These are phyloP conservation scores for Heterodera schachtii DNA, from an alignment of 1,140 invertebrate genomes.

Conservation along the genomic window DNA sequence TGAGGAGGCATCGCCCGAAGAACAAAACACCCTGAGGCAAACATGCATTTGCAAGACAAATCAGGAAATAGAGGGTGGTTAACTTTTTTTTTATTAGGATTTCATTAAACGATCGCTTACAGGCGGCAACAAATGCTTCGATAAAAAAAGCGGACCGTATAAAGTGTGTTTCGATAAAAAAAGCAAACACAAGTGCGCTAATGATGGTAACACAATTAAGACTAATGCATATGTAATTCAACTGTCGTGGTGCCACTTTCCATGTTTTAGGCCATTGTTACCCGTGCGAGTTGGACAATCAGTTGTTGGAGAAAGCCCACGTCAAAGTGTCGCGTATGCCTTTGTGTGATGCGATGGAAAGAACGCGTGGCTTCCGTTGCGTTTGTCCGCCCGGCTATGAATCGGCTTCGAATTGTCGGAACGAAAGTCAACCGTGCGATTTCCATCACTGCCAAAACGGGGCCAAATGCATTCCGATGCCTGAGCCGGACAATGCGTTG, in stretches of 20 bases:
- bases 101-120: too few species aligned
- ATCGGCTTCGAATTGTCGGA: constrained; percentile 34
- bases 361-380: constrained; percentile 39
- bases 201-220: constrained; percentile 18
- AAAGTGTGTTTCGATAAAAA: constrained; percentile 15
- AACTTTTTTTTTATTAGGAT: too few species aligned
- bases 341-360: neutral
- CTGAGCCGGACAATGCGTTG: neutral
- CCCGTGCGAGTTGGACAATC: constrained; percentile 38
- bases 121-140: too few species aligned
- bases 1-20: neutral
- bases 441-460: constrained; percentile 33
- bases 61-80: constrained; percentile 1
- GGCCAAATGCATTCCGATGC: constrained; percentile 23
- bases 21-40: neutral
- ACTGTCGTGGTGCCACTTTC: too few species aligned
- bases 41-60: constrained; percentile 43
- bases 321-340: neutral
- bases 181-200: constrained; percentile 27
- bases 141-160: too few species aligned
- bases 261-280: constrained; percentile 26
- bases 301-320: neutral
- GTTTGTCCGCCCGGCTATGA: constrained; percentile 44
- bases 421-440: constrained; percentile 34
- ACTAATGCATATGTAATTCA: too few species aligned